phyloP scores from a whole-genome alignment of 2,888 invertebrate species.

The Lasioglossum calceatum region DNA sequence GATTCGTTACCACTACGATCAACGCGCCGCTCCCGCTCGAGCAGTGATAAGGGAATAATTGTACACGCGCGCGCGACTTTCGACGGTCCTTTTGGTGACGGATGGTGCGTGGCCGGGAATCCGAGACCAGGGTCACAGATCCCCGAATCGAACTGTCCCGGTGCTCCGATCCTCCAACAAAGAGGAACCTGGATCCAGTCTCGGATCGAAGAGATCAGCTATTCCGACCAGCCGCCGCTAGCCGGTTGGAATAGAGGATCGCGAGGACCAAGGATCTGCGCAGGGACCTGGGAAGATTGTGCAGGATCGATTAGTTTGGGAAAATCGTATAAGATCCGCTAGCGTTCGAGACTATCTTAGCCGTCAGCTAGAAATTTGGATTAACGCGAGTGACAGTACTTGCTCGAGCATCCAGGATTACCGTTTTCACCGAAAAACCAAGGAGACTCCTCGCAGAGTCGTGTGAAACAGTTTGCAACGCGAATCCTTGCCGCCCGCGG shows the following conservation, averaged over 20 bases:
- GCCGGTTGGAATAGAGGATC: not conserved
- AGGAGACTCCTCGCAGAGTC: not conserved
- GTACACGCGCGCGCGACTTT: constrained; percentile 21
- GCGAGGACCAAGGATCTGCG: constrained; percentile 1
- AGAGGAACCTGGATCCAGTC: not conserved
- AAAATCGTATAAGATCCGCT: not conserved
- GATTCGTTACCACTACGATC: constrained; percentile 22
- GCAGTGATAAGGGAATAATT: constrained; percentile 62
- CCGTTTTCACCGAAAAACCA: not conserved
- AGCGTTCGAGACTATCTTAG: not conserved
- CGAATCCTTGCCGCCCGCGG: not conserved
- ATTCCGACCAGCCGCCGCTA: not conserved
- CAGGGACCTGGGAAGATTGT: not conserved
- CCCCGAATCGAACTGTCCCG: not conserved
- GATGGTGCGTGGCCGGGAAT: constrained; percentile 34
- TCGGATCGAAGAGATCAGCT: not conserved
- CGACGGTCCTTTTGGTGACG: constrained; percentile 25
- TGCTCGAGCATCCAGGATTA: not conserved
- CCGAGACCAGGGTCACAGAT: constrained; percentile 16
- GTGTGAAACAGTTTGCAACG: not conserved
- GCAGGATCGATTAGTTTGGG: constrained; percentile 14
- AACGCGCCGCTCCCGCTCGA: constrained; percentile 22
- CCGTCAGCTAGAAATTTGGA: not conserved
- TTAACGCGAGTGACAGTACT: not conserved
- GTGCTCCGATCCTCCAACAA: not conserved